Base-by-base conservation (phyloP, 2,888 invertebrate species). In the Meteorus colon region DNA sequence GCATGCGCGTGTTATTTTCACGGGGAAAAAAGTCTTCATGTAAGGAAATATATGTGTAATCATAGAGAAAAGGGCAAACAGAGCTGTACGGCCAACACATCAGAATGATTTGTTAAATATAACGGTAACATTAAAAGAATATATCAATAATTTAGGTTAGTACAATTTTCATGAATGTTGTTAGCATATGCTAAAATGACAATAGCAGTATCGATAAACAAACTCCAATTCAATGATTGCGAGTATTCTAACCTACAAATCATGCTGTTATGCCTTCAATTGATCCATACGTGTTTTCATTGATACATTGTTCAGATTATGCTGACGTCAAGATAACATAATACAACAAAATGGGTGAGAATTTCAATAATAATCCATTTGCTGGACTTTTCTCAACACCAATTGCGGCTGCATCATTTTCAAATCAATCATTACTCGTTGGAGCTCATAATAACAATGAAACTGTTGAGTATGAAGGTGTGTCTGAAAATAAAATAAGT, bases 331-430 rank as follows among this genome's bases (percentile, higher is more conserved):
- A 67, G 29, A 67, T 37, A 67, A 37, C 45, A 48, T 45, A n/a
- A 29, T 27, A 19, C 2, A 37, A 12, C n/a, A 31, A 72, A 77
- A 89, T 89, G 89, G 84, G 85, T 75, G 86, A 89, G 76, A 87
- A 89, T 78, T 79, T 88, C 51, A 87, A 90, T 80, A 85, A 89
- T 76, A 90, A 90, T 82, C 90, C 90, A 0, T 90, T 90, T 78
- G 87, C 87, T 76, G 89, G 87, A 19, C 85, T 90, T 45, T 90
- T 90, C 81, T 78, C 88, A 16, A 83, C 87, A 4, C 77, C 83
- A 3, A 84, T 84, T 70, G 88, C 88, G 72, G 85, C 85, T 24
- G 80, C 83, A 60, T 82, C 84, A 37, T 86, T 86, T 76, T 80
- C 4, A 37, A 37, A 31, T 41, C 24, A 67, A 19, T 37, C 69